Evolutionary conservation across 2,797 vertebrate species (phyloP).

Genomic region (Macropodus opercularis): DNA sequence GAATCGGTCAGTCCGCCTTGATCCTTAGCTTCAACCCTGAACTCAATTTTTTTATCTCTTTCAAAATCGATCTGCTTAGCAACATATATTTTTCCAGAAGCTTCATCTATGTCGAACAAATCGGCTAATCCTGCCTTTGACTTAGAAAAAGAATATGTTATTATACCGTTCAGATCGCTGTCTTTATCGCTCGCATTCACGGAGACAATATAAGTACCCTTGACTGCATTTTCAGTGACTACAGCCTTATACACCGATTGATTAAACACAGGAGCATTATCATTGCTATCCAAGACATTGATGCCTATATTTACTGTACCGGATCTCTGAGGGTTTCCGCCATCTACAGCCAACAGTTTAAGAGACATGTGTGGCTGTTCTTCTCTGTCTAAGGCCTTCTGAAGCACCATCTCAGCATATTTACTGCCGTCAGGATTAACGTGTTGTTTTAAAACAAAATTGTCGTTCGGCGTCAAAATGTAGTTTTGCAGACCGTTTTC

Average conservation of each 20-base stretch:
- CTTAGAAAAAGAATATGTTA: conserved; percentile 26
- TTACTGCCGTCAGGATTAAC: conserved; percentile 59
- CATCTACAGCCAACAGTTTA: conserved; percentile 55
- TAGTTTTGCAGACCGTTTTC: conserved; percentile 65
- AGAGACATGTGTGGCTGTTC: conserved; percentile 11
- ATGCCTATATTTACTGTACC: conserved; percentile 52
- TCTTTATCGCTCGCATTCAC: conserved; percentile 50
- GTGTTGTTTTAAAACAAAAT: conserved; percentile 69
- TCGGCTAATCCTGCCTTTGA: conserved; percentile 18
- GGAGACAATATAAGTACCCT: conserved; percentile 14
- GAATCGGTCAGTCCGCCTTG: conserved; percentile 52
- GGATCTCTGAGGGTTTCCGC: conserved; percentile 56
- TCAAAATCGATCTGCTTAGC: conserved; percentile 77
- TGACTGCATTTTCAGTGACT: conserved; percentile 25
- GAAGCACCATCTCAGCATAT: conserved; percentile 71
- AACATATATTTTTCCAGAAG: conserved; percentile 67
- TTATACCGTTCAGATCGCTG: no score
- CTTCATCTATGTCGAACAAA: conserved; percentile 64
- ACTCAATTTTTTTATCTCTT: conserved; percentile 59
- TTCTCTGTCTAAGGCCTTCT: conserved; percentile 61
- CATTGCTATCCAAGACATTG: conserved; percentile 43
- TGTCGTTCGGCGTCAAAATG: conserved; percentile 50
- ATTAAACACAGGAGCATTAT: conserved; percentile 45
- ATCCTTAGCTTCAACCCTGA: conserved; percentile 76
- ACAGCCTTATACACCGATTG: conserved; percentile 38